Base-by-base conservation (phyloP, 1,140 invertebrate species). In the Drosophila oshimai region DNA sequence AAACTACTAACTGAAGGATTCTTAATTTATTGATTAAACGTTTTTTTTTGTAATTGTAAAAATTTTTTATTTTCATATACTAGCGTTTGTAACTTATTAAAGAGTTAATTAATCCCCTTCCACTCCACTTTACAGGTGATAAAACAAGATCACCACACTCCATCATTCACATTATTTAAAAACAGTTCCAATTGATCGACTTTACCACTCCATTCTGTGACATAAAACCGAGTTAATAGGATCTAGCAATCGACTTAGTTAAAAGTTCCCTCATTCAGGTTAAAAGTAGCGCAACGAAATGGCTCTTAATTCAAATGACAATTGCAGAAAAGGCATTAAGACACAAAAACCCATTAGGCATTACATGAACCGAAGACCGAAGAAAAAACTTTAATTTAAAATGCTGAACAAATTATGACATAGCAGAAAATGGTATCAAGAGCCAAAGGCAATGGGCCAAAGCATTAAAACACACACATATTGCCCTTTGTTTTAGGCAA, bases 301-400 rank as follows among this genome's bases (percentile, higher is more conserved):
- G 79, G 79, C 79, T 83, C 47, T 83, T 83, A 83, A 84, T 78
- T 83, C 49, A 44, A 74, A 84, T 83, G 79, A 83, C 79, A 83
- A 84, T 74, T 74, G 64, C 69, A 62, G 70, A 74, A 73, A 74
- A 31, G 55, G 37, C 57, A 50, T 74, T 67, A 42, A 75, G 20
- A 20, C 18, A 47, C 28, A 57, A 54, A 62, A 73, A 67, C 37
- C 53, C 77, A 76, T 81, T 80, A 72, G 55, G 36, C 53, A 53
- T 60, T 47, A 60, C 39, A 47, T 28, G 39, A 24, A 39, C n/a
- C 28, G 2, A 29, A 37, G 39, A 24, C 22, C 18, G 13, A 34
- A 17, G 22, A 7, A 37, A 20, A 53, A 73, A 73, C 24, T 77
- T 73, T 73, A 68, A 81, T 62, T 57, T 50, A 51, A 75, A 81